phyloP scores from a whole-genome alignment of 1,140 invertebrate species.

The Rhyzopertha dominica region DNA sequence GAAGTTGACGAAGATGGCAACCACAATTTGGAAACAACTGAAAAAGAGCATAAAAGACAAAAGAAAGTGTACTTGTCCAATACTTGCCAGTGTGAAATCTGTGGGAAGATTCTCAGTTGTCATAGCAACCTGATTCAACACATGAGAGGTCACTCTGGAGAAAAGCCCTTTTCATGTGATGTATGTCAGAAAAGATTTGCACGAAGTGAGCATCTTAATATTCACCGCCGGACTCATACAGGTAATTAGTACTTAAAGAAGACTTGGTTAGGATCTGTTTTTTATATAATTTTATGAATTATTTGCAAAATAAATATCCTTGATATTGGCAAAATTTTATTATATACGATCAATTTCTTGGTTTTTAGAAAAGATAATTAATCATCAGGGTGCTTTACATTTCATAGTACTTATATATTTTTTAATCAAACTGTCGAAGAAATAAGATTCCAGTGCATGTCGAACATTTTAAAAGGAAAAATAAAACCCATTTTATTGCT shows the following conservation, averaged over 20 bases:
- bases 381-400: no score
- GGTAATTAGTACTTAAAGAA: conserved; percentile 36
- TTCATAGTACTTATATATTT: no score
- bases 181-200: conserved; percentile 56
- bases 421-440: no score
- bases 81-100: conserved; percentile 24
- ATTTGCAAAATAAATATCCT: no score
- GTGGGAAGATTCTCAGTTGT: conserved; percentile 25
- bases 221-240: conserved; percentile 51
- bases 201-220: conserved; percentile 50
- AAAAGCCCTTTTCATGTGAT: conserved; percentile 57
- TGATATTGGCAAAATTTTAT: no score
- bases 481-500: no score
- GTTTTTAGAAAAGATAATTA: no score
- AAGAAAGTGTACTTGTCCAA: not conserved
- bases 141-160: conserved; percentile 43
- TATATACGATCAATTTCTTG: no score
- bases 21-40: not conserved
- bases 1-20: conserved; percentile 5
- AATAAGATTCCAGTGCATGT: no score
- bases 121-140: conserved; percentile 28
- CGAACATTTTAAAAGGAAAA: no score
- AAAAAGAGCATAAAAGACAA: conserved; percentile 8
- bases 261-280: no score
- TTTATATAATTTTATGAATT: no score